Evolutionary conservation across 2,797 vertebrate species (phyloP), one percentile per base, ranked within the genome.

Genomic region (Acestrorhynchus altus): DNA sequence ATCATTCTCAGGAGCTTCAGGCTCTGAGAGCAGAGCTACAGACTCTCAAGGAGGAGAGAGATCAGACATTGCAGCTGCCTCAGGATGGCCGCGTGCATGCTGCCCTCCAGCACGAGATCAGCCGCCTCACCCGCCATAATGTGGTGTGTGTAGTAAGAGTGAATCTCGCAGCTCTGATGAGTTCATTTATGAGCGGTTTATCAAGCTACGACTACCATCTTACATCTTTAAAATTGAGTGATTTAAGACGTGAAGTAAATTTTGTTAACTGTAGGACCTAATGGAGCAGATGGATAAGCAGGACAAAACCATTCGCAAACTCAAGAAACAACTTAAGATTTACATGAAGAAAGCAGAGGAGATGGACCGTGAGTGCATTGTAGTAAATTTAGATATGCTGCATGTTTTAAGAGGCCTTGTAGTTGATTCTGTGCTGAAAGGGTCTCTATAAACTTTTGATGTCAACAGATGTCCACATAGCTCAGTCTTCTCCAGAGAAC

Each of bases 201-300:
- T 26, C 1, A 26, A 15, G 40, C 63, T 47, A 20, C 10, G 7
- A 35, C 15, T n/a, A 18, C 1, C 2, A 15, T 15, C 18, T 4
- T 4, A 15, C n/a, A 12, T 22, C n/a, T 66, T 46, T n/a, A 16
- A 44, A 15, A 64, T 13, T 64, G 35, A 64, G n/a, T 40, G 3
- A 9, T 22, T 35, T 35, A 35, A 35, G 31, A 49, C 1, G 0
- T 67, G 10, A 44, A 57, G 1, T 20, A 47, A 8, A 10, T 28
- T 7, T 26, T 40, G 42, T 1, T 16, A 16, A 47, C 79, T 82
- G 68, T 82, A 99, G 98, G 97, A 98, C 81, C 91, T 96, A 72
- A 94, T 97, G 96, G 96, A 98, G 77, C 94, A 96, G 78, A 93
- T 95, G 76, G 96, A 96, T 86, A 96, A 95, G 82, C 97, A 98